Base-by-base conservation (phyloP, 2,113 vertebrate genomes). In the Piprites chloris region DNA sequence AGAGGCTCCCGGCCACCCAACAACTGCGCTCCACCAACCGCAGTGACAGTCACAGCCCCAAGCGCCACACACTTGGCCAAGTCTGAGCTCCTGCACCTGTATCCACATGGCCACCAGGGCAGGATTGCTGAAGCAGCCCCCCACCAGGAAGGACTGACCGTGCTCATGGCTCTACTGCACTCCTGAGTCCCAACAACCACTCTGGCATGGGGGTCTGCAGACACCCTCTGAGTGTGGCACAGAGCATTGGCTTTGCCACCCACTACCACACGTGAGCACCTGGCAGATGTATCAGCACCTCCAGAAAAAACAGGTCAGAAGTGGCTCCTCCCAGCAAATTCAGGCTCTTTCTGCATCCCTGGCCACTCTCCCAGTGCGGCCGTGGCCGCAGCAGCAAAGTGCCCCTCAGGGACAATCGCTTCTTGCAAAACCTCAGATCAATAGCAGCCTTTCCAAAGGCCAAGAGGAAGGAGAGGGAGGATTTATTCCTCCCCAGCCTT, bases 1-100 rank as follows among this genome's bases (percentile, higher is more conserved):
- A 32, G 42, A 65, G 39, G 46, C 44, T 82, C 42, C 53, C 8
- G 1, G 44, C 44, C 55, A 41, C 22, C 20, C 24, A 68, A 33
- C 1, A 1, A 81, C 50, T 11, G 1, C 3, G 0, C 23, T 79
- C 77, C 27, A n/a, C 35, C 53, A 35, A 67, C 15, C 5, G 0
- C 19, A 1, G 3, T 9, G 35, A 67, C 10, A 94, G 81, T 39
- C 27, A 1, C 13, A 52, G 86, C 53, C 63, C 72, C 52, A 13
- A 37, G 44, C 4, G 2, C 67, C 72, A 47, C 4, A 3, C 4
- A 2, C 39, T 42, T 17, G 33, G 80, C 13, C 1, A 56, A 42
- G 50, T 27, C 85, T 19, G 9, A 76, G 23, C 59, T 84, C 59
- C 55, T 4, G 1, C 0, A 13, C 33, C 74, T 4, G n/a, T 14